Percentiles rank a stretch among this genome's conserved stretches.
phyloP scores from a whole-genome alignment of 2,888 invertebrate genomes.

The Amiota communis region DNA sequence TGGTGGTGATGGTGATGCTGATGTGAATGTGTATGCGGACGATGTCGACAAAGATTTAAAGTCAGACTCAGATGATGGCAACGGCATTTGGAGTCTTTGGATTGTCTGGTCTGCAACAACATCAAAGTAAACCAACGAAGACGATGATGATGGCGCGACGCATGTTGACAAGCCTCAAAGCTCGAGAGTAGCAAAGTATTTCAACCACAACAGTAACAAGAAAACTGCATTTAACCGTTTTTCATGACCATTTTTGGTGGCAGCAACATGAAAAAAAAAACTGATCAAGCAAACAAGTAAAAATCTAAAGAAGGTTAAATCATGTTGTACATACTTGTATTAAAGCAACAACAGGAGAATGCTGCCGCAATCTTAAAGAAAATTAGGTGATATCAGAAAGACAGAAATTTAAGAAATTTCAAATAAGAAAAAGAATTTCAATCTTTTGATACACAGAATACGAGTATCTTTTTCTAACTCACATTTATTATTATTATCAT shows the following conservation, averaged over 20 bases:
- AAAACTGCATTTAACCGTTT: conserved; percentile 58
- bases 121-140: not conserved
- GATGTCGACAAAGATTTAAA: not conserved
- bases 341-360: no score
- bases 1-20: not conserved
- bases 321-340: no score
- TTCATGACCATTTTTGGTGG: conserved; percentile 55
- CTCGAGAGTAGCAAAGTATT: conserved; percentile 7
- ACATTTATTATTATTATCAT: no score
- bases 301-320: no score
- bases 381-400: no score
- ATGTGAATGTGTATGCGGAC: not conserved
- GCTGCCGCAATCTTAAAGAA: no score
- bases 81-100: not conserved
- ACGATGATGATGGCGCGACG: not conserved
- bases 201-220: conserved; percentile 40
- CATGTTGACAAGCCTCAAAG: not conserved
- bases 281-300: no score
- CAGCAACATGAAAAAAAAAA: conserved; percentile 53
- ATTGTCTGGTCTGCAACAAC: not conserved
- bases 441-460: no score
- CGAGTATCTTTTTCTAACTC: no score
- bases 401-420: no score
- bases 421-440: no score
- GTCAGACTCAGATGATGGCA: not conserved